Percentiles rank a stretch among this genome's conserved stretches.
phyloP scores from a whole-genome alignment of 2,797 vertebrate genomes.

The Pangasius mekongensis region DNA sequence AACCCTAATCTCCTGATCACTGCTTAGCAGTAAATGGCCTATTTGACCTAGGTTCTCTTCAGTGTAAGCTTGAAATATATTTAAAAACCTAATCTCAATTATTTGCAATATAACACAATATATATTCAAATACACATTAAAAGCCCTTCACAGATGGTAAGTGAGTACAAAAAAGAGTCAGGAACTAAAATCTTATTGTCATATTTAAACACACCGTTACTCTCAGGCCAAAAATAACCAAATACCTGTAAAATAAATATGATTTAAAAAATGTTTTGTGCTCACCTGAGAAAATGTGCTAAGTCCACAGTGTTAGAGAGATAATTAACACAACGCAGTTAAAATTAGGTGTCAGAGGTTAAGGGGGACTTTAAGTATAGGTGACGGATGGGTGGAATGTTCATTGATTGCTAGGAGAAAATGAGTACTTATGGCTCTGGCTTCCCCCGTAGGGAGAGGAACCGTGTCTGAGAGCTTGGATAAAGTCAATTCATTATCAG shows the following conservation, averaged over 20 bases:
- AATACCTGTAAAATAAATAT: neutral
- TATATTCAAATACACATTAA: neutral
- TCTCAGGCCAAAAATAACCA: neutral
- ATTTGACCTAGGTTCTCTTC: neutral
- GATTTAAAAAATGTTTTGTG: neutral
- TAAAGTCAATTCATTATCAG: conserved; percentile 36
- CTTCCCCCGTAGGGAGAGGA: conserved; percentile 28
- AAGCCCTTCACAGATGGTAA: neutral
- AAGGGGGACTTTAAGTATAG: neutral
- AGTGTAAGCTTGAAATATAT: neutral
- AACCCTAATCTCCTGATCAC: neutral
- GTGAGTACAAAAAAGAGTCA: neutral
- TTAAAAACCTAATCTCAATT: neutral
- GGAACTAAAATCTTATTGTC: neutral
- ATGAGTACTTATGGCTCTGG: conserved; percentile 22
- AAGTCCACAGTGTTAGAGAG: neutral
- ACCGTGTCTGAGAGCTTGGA: conserved; percentile 20
- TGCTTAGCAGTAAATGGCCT: neutral
- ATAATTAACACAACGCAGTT: neutral
- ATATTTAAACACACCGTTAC: neutral
- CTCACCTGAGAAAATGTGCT: neutral
- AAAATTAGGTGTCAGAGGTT: neutral
- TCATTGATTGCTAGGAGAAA: conserved; percentile 30
- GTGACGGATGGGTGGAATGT: conserved; percentile 17
- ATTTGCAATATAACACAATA: neutral